Evolutionary conservation across 2,797 vertebrate species (phyloP).

Genomic region (Epinephelus coioides): DNA sequence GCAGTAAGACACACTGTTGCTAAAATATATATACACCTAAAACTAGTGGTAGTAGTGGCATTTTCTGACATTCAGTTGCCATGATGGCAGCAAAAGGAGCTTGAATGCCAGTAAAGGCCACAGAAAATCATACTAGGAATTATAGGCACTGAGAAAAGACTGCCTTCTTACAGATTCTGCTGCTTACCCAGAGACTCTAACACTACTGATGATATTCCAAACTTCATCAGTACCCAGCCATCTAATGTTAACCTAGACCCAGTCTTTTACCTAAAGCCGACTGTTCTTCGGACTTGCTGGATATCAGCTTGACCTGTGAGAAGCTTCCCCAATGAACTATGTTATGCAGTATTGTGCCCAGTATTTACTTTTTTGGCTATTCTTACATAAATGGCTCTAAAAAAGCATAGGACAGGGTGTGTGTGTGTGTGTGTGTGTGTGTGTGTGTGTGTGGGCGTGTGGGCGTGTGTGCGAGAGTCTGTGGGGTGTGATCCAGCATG

Average conservation of each 20-base stretch:
- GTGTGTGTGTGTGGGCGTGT: neutral
- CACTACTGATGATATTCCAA: neutral
- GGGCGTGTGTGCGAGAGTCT: slow-evolving; percentile 5
- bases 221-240: neutral
- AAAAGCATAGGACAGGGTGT: slow-evolving; percentile 12
- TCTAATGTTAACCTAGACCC: neutral
- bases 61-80: neutral
- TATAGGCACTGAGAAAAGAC: neutral
- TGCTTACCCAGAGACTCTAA: neutral
- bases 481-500: slow-evolving; percentile 80
- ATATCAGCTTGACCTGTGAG: neutral
- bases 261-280: neutral
- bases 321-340: neutral
- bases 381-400: slow-evolving; percentile 24
- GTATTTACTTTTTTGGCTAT: slow-evolving; percentile 17
- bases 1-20: too few species aligned
- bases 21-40: too few species aligned
- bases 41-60: too few species aligned
- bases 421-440: slow-evolving; percentile 1
- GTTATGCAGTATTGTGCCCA: neutral
- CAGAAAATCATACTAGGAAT: neutral
- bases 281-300: slow-evolving; percentile 5
- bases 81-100: neutral
- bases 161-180: neutral
- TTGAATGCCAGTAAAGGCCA: neutral